Evolutionary conservation across 2,797 vertebrate species (phyloP), one percentile per base, ranked within the genome.

Genomic region (Tauraco hartlaubi): DNA sequence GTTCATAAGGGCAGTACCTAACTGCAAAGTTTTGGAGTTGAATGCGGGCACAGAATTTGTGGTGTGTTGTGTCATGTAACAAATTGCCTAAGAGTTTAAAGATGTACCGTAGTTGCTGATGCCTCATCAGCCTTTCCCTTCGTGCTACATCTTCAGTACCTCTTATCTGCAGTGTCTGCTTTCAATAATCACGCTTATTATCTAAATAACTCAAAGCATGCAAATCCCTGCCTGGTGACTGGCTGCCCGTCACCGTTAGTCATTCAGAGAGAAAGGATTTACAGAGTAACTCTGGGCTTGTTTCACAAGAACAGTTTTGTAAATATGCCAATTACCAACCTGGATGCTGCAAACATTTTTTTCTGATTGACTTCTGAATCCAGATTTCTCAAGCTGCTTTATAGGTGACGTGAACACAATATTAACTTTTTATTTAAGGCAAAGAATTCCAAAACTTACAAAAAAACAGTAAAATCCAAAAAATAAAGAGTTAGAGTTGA

Each of bases 261-360:
- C 74, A 26, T 88, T 93, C 90, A 18, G 29, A 69, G 52, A 58
- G 31, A n/a, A 51, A 63, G 68, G 67, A 94, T 90, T 87, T 89
- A 41, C 49, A 52, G 35, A 31, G 84, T 64, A 90, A 8, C 84
- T 71, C 85, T 35, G 61, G 63, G 28, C 56, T 94, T 79, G 29
- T 56, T 66, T 80, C 73, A 72, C 33, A 80, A 55, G 54, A 88
- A 17, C 25, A 54, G n/a, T 55, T 10, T 64, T 46, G 61, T 63
- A 90, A 97, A 91, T 85, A 72, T 48, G 54, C 41, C 67, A 92
- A 41, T 96, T 95, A 82, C 43, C 63, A 91, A 28, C 61, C 67
- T 41, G 67, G 76, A 35, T 87, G 72, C 71, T 71, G 43, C 66
- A 84, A 19, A 85, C 7, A 51, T 41, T 66, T 91, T 91, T 58